Percentiles rank a stretch among this genome's conserved stretches.
phyloP scores from a whole-genome alignment of 2,113 vertebrate species.

The Amphilophus citrinellus region DNA sequence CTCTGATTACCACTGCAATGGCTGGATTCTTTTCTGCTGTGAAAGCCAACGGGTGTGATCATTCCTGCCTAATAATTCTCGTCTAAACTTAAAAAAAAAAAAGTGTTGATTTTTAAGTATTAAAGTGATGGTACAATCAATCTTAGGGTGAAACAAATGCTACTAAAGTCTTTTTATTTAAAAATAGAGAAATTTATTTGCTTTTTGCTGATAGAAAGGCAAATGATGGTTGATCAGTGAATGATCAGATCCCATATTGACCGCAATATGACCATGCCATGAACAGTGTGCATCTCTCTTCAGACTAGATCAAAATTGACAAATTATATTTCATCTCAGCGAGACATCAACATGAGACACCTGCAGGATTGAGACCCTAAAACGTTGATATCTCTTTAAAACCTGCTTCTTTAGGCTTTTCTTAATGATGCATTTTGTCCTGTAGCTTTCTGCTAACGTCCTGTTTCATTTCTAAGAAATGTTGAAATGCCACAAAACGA shows the following conservation, averaged over 20 bases:
- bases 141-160: constrained; percentile 50
- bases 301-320: constrained; percentile 6
- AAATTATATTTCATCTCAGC: background rate
- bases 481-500: constrained; percentile 33
- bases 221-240: constrained; percentile 30
- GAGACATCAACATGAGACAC: background rate
- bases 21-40: constrained; percentile 66
- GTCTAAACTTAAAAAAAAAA: constrained; percentile 34
- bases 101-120: constrained; percentile 53
- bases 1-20: constrained; percentile 39
- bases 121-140: constrained; percentile 81
- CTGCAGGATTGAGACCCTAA: constrained; percentile 7
- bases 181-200: constrained; percentile 45
- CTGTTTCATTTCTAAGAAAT: constrained; percentile 53
- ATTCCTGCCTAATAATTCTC: constrained; percentile 38
- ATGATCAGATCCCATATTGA: constrained; percentile 16
- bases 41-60: constrained; percentile 62
- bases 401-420: background rate
- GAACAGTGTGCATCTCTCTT: constrained; percentile 1
- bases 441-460: constrained; percentile 19
- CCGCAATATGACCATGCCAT: background rate
- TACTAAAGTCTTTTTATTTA: constrained; percentile 68
- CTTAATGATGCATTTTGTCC: background rate
- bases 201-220: constrained; percentile 42
- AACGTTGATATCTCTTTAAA: background rate